Evolutionary conservation across 2,113 vertebrate species (phyloP), one percentile per base, ranked within the genome.

Genomic region (Calyptommatus sinebrachiatus): DNA sequence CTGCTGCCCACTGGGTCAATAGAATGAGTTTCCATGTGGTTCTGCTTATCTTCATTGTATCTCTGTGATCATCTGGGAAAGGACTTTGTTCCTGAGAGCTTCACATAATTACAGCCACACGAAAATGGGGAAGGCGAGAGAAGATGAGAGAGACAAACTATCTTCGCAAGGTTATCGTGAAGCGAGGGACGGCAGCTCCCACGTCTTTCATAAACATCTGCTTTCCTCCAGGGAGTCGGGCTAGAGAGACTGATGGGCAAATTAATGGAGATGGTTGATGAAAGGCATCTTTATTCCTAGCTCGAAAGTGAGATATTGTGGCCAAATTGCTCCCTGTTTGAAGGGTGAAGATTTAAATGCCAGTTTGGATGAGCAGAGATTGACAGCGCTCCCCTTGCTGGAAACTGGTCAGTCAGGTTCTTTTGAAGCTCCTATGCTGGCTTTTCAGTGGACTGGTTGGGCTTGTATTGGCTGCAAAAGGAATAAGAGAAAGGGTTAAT

Each of bases 271-370:
- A 78, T 2, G 24, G 24, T 28, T 41, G 67, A 61, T 61, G 77
- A 28, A 70, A 78, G 61, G 24, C 16, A 7, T n/a, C 62, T 70
- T 45, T 28, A 70, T 70, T n/a, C 29, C 66, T 18, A 41, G 50
- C 77, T 45, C 45, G 67, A 21, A 71, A 78, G 66, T 48, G 50
- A 78, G 76, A 60, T 57, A 60, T 69, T 67, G 53, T 45, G 77
- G 21, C 26, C 61, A 29, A 9, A n/a, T 35, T 41, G 5, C 24
- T 78, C 53, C 5, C 50, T n/a, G 20, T 28, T 28, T 61, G 77
- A 61, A 18, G 8, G 50, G 31, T 21, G 67, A 70, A 28, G 26
- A n/a, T 70, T 70, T 70, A 45, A n/a, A 60, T 67, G 29, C 24
- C 0, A 3, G 11, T 8, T 21, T 18, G n/a, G n/a, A 14, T n/a